A percentile compares a stretch with the other conserved stretches of the same genome.
Conservation (phyloP, 2,113 vertebrate species). For the Mustela nigripes region DNA sequence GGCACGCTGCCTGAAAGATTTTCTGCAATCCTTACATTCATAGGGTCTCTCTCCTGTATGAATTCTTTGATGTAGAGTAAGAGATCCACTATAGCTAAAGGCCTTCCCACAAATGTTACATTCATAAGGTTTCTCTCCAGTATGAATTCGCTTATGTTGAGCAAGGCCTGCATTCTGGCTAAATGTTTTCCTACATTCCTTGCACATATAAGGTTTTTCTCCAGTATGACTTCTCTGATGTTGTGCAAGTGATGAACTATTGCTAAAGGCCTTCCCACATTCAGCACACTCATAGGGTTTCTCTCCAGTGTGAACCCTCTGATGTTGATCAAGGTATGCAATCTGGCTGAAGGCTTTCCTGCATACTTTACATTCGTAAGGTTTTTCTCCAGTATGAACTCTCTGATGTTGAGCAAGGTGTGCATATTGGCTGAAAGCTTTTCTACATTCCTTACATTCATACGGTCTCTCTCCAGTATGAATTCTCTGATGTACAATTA, state of each 20-base stretch:
- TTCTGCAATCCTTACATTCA: constrained; percentile 80
- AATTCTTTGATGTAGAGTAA: constrained; percentile 81
- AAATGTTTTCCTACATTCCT: constrained; percentile 84
- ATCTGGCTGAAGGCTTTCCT: constrained; percentile 83
- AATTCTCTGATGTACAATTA: constrained; percentile 84
- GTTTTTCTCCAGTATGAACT: constrained; percentile 85
- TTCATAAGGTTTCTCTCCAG: constrained; percentile 80
- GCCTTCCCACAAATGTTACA: constrained; percentile 81
- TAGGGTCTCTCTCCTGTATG: constrained; percentile 81
- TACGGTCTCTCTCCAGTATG: constrained; percentile 87
- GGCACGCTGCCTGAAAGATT: constrained; percentile 81
- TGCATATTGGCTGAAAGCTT: constrained; percentile 85
- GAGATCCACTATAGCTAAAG: constrained; percentile 82
- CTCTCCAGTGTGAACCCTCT: constrained; percentile 81
- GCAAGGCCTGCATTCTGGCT: constrained; percentile 83
- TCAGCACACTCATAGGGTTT: constrained; percentile 83
- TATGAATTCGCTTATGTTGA: constrained; percentile 83
- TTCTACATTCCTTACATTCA: constrained; percentile 84
- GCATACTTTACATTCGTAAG: constrained; percentile 84
- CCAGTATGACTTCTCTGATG: constrained; percentile 82
- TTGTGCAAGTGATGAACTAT: constrained; percentile 83
- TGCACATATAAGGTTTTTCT: constrained; percentile 81
- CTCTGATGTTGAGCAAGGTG: constrained; percentile 84
- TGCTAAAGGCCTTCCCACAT: constrained; percentile 86
- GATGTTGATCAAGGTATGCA: constrained; percentile 84